Evolutionary conservation across 2,113 vertebrate genomes (phyloP).

Genomic region (Oenanthe melanoleuca): DNA sequence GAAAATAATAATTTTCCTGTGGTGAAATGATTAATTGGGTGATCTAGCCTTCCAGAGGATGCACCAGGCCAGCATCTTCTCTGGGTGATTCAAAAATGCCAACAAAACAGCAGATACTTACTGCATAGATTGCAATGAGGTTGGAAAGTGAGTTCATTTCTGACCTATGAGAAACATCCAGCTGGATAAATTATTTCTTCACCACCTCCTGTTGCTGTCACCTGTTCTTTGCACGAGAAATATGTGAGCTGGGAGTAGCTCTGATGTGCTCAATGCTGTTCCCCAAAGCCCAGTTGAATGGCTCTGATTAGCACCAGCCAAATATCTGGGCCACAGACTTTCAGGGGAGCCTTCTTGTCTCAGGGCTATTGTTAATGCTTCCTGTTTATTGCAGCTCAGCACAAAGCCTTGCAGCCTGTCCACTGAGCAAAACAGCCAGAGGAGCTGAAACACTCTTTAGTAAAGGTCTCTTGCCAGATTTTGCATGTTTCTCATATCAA

Average conservation of each 20-base stretch:
- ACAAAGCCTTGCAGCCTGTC: conserved; percentile 45
- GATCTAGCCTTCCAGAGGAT: not conserved
- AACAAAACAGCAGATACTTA: not conserved
- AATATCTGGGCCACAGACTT: not conserved
- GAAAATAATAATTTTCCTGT: not conserved
- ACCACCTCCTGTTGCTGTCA: not conserved
- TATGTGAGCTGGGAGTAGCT: not conserved
- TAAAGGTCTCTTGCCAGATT: not conserved
- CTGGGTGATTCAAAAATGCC: not conserved
- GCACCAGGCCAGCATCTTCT: not conserved
- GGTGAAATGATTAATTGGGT: not conserved
- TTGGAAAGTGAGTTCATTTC: not conserved
- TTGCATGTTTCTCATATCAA: not conserved
- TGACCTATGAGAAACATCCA: not conserved
- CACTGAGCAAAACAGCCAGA: not conserved
- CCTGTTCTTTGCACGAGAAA: not conserved
- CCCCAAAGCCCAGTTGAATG: not conserved
- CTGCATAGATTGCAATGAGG: not conserved
- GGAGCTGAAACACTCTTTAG: not conserved
- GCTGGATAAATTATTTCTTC: not conserved
- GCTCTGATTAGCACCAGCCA: conserved; percentile 38
- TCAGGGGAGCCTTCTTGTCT: conserved; percentile 51
- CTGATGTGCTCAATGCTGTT: not conserved
- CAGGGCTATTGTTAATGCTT: conserved; percentile 64
- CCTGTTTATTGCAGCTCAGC: conserved; percentile 56